phyloP scores from a whole-genome alignment of 1,140 invertebrate species.

The Drosophila orena region DNA sequence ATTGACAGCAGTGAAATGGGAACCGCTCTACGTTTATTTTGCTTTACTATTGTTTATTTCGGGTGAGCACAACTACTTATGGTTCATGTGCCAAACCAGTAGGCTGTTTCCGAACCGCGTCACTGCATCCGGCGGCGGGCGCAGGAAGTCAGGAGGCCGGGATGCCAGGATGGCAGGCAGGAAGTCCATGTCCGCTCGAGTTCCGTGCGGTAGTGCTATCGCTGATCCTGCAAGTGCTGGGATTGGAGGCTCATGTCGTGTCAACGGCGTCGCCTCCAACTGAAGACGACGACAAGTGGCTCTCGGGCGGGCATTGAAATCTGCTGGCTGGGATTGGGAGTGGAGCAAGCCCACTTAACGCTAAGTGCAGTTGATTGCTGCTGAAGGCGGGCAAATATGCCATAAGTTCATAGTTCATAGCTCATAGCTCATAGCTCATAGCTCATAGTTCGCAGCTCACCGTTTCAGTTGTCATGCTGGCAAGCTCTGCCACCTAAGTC shows the following conservation, averaged over 20 bases:
- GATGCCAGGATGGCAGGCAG: constrained; percentile 9
- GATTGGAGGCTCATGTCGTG: constrained; percentile 32
- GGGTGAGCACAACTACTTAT: neutral
- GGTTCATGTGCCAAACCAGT: neutral
- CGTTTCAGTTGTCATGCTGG: constrained; percentile 2
- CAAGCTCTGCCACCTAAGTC: constrained; percentile 38
- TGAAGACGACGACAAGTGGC: constrained; percentile 32
- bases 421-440: constrained; percentile 53
- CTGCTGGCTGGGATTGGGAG: constrained; percentile 19
- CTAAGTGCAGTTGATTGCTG: constrained; percentile 67
- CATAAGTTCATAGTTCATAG: constrained; percentile 54
- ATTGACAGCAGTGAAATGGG: neutral
- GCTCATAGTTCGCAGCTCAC: constrained; percentile 45
- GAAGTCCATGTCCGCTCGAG: constrained; percentile 36
- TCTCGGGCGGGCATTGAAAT: constrained; percentile 50
- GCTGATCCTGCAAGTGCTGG: constrained; percentile 46
- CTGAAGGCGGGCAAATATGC: constrained; percentile 56
- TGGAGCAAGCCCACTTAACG: constrained; percentile 40
- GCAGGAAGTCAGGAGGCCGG: constrained; percentile 9
- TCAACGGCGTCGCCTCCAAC: constrained; percentile 32
- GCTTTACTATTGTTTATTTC: neutral
- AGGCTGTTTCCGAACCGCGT: constrained; percentile 21
- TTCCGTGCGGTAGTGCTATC: constrained; percentile 16
- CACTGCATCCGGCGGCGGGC: constrained; percentile 22
- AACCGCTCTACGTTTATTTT: neutral